Conservation (phyloP, 1,140 invertebrate species). For the Magallana ariakensis region DNA sequence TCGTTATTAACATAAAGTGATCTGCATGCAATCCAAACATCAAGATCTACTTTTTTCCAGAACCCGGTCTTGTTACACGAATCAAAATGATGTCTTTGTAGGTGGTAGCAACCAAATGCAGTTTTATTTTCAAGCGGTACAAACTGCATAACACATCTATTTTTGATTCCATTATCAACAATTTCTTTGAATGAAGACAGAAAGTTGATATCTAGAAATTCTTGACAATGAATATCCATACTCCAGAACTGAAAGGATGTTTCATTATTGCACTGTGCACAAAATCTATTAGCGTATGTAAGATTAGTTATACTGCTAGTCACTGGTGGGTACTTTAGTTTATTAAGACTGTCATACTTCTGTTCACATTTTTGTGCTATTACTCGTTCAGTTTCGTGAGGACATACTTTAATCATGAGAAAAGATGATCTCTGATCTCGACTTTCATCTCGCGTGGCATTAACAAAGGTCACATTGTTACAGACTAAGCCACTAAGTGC, state of each 20-base stretch:
- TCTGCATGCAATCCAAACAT: not conserved
- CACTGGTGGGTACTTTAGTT: slow-evolving; percentile 35
- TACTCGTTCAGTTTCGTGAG: not conserved
- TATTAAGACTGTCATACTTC: not conserved
- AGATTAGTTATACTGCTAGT: not conserved
- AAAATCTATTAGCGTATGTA: slow-evolving; percentile 45
- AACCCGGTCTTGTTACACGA: slow-evolving; percentile 36
- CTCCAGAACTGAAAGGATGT: not conserved
- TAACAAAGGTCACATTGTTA: not conserved
- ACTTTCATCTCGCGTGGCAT: not conserved
- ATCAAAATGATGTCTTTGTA: not conserved
- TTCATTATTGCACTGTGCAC: slow-evolving; percentile 49
- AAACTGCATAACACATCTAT: slow-evolving; percentile 30
- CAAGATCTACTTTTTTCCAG: not conserved
- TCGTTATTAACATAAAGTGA: not conserved
- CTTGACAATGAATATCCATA: slow-evolving; percentile 43
- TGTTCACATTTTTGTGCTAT: not conserved
- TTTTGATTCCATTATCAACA: not conserved
- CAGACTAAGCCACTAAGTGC: not conserved
- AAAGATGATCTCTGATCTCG: not conserved
- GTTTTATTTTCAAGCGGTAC: not conserved
- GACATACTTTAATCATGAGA: not conserved
- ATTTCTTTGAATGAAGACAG: slow-evolving; percentile 49
- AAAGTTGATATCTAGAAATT: slow-evolving; percentile 53
- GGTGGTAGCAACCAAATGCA: not conserved